Percentiles rank a stretch among this genome's conserved stretches.
These are phyloP conservation scores for Drosophila pallidifrons DNA, from an alignment of 1,140 invertebrate species.

Conservation along the genomic window DNA sequence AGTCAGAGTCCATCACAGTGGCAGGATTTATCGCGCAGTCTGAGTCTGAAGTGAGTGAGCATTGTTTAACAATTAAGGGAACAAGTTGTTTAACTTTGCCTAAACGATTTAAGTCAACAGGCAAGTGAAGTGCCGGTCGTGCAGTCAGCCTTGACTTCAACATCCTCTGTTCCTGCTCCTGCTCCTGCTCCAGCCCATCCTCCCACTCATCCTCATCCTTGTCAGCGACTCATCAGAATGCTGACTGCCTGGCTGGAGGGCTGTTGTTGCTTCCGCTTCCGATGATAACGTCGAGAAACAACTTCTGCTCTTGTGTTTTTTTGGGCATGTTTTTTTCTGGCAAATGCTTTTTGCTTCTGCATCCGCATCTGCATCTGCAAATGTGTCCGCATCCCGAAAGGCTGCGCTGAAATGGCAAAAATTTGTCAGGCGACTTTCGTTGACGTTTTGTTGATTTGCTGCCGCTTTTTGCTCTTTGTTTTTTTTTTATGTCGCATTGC, in stretches of 20 bases:
- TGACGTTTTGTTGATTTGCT: constrained; percentile 53
- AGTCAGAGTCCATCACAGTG: constrained; percentile 16
- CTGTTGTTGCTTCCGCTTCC: constrained; percentile 50
- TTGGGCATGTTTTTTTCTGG: constrained; percentile 11
- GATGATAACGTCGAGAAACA: constrained; percentile 29
- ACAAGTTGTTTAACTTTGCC: constrained; percentile 83
- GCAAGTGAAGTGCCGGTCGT: constrained; percentile 34
- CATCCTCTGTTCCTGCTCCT: not conserved
- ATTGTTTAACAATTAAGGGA: constrained; percentile 82
- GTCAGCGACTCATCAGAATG: constrained; percentile 32
- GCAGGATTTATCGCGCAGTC: constrained; percentile 7
- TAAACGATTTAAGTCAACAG: constrained; percentile 83
- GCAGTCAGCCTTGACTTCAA: not conserved
- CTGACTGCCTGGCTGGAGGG: not conserved
- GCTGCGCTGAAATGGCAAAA: constrained; percentile 67
- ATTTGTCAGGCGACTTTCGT: constrained; percentile 55
- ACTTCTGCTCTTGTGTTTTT: not conserved
- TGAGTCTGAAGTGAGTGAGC: constrained; percentile 38
- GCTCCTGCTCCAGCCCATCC: not conserved
- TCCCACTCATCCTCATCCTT: constrained; percentile 18
- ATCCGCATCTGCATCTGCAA: constrained; percentile 31
- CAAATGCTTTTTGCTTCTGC: constrained; percentile 36
- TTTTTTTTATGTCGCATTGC: constrained; percentile 1
- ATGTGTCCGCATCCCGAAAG: constrained; percentile 15
- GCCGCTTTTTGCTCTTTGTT: no score